A percentile compares a stretch with the other conserved stretches of the same genome.
Evolutionary conservation across 2,888 invertebrate genomes (phyloP).

Genomic region (Leucania comma): DNA sequence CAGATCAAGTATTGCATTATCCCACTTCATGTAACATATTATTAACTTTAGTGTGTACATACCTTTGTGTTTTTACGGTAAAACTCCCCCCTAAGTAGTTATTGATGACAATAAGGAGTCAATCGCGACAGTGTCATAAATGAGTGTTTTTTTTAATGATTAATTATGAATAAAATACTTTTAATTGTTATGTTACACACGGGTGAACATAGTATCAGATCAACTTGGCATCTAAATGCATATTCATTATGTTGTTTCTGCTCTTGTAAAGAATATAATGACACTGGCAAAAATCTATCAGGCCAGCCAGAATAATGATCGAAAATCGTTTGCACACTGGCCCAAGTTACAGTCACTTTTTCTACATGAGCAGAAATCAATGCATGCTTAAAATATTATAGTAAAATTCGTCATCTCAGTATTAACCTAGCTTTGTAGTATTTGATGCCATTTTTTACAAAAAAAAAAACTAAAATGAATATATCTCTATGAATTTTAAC

Average conservation of each 20-base stretch:
- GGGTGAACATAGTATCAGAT: constrained; percentile 68
- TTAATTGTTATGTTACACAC: constrained; percentile 69
- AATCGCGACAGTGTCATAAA: constrained; percentile 83
- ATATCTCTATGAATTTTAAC: constrained; percentile 63
- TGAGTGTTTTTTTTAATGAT: constrained; percentile 69
- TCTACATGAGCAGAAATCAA: constrained; percentile 50
- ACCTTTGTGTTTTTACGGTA: constrained; percentile 65
- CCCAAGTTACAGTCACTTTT: constrained; percentile 3
- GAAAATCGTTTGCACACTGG: not conserved
- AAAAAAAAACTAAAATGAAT: constrained; percentile 66
- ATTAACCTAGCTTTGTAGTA: constrained; percentile 85
- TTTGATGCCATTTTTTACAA: constrained; percentile 85
- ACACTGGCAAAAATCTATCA: not conserved
- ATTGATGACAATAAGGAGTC: constrained; percentile 80
- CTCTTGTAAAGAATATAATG: constrained; percentile 42
- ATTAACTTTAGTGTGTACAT: constrained; percentile 73
- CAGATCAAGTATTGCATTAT: constrained; percentile 57
- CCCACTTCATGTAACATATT: constrained; percentile 59
- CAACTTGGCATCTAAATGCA: constrained; percentile 71
- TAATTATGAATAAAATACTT: constrained; percentile 67
- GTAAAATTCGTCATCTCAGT: constrained; percentile 80
- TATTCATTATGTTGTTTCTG: constrained; percentile 63
- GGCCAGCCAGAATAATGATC: not conserved
- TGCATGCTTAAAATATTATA: constrained; percentile 60
- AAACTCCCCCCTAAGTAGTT: constrained; percentile 56